Evolutionary conservation across 2,888 invertebrate species (phyloP), one percentile per base, ranked within the genome.

Genomic region (Hemaris fuciformis): DNA sequence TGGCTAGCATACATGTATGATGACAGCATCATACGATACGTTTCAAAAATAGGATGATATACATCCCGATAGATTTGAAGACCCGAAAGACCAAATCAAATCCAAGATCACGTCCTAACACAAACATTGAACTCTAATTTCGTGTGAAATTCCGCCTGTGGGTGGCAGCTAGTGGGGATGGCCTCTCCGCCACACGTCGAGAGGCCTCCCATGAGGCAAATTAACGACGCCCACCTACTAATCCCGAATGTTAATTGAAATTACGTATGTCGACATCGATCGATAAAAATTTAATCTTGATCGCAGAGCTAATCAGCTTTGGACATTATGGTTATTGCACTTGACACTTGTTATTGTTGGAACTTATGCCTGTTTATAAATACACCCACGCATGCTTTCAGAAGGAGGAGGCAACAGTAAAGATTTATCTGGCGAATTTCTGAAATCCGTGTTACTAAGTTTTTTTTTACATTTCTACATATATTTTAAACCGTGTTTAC

Each of bases 221-320:
- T 53, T 53, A 53, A 53, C 45, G 13, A 23, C 31, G 31, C 53
- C 53, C 53, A 53, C 53, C 1, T 3, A 31, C 27, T 31, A 18
- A 53, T 53, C 53, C 53, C 53, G 8, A 3, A 48, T 53, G 31
- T 27, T 53, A 53, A 53, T 53, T 53, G 27, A 53, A 53, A 53
- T 53, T 53, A 53, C 31, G 27, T 53, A 18, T n/a, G 27, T 38
- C 27, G 42, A 43, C 42, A 18, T 15, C n/a, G 25, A 53, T 53
- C 48, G 53, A 53, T 31, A 31, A 53, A 53, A 27, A 31, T 53
- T 31, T 22, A 45, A 53, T 53, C 4, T 53, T 8, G 18, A 53
- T 53, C 3, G 10, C 18, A 10, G 53, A 15, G 25, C 7, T 48
- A 48, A 48, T 53, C 31, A 31, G 31, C 8, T 27, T 46, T 25